Base-by-base conservation (phyloP, 2,888 invertebrate genomes). In the Copidosoma aretas region DNA sequence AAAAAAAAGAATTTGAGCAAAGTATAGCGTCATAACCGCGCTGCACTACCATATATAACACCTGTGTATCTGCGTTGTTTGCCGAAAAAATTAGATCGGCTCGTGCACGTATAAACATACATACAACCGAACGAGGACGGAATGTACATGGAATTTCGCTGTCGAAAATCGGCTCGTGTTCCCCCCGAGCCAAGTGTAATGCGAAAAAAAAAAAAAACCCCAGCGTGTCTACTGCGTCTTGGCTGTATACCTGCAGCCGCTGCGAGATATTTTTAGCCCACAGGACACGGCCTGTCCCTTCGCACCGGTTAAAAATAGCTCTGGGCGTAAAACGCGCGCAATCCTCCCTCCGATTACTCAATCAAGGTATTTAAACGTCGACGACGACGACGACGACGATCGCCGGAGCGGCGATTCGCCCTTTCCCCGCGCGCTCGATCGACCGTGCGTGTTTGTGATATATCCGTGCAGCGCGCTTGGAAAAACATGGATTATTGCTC, bases 321-420 rank as follows among this genome's bases (percentile, higher is more conserved):
- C 59, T 41, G 49, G 77, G 4, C 8, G 8, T 32, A n/a, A n/a
- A n/a, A 32, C 8, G 32, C 8, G 32, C 8, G 32, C 82, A 83
- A 82, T 82, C 80, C 81, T 78, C 75, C 73, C 75, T 75, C 81
- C 67, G 81, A 83, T 83, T 82, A 82, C 81, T 79, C 80, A 78
- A 83, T 83, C 80, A 79, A 82, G 79, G 79, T 81, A 82, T 83
- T 83, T 81, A 81, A n/a, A n/a, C n/a, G n/a, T n/a, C n/a, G n/a
- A n/a, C n/a, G n/a, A n/a, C n/a, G n/a, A n/a, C n/a, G n/a, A n/a
- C n/a, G 82, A 79, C 82, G 81, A 81, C 81, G 81, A 82, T 80
- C 82, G 81, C 79, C 77, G 77, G 8, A 80, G 77, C 79, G 80
- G 74, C 82, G 81, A 82, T 82, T 80, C 80, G 79, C 82, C 80